Evolutionary conservation across 23 tunicate species (phyloP), one percentile per base, ranked within the genome.

Genomic region (Halocynthia roretzi): DNA sequence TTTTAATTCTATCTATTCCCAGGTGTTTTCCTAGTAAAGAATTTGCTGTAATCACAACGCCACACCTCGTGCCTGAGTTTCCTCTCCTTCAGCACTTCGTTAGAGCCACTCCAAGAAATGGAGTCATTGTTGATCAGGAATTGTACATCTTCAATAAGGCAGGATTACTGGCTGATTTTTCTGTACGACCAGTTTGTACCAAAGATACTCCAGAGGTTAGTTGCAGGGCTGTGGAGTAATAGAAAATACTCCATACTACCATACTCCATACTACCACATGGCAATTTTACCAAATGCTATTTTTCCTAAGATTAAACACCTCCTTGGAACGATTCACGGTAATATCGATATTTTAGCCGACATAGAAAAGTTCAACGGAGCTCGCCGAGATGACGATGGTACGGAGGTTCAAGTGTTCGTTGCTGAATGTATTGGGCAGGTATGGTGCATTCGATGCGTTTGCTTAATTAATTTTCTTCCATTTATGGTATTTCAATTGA

Each of bases 61-160:
- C 98, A 20, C 98, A 92, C 56, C 52, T 92, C 21, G 91, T 86
- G 21, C 98, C 91, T 10, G 98, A 92, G 69, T 92, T 92, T 68
- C 98, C 98, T 7, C 87, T 92, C 11, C 21, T 92, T 14, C 91
- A 92, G 60, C 88, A 92, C 51, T 92, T 92, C 83, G 98, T 92
- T 11, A 82, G 98, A 60, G 86, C 83, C 53, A 86, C 92, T 5
- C 98, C 98, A 52, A 67, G 63, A 53, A 79, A 81, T 6, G 31
- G 70, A 11, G 72, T 78, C 22, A 75, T 87, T 40, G 85, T 82
- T 10, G 86, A 87, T 9, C 98, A 92, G 71, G 98, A 92, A 70
- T 67, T 92, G 64, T 92, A 92, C 72, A 87, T 87, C 10, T 92
- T 92, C 62, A 92, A 92, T 60, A 80, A 92, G 9, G 76, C 83